Percentiles rank a stretch among this genome's conserved stretches.
Conservation (phyloP, 1,140 invertebrate species). For the Drosophila triauraria region DNA sequence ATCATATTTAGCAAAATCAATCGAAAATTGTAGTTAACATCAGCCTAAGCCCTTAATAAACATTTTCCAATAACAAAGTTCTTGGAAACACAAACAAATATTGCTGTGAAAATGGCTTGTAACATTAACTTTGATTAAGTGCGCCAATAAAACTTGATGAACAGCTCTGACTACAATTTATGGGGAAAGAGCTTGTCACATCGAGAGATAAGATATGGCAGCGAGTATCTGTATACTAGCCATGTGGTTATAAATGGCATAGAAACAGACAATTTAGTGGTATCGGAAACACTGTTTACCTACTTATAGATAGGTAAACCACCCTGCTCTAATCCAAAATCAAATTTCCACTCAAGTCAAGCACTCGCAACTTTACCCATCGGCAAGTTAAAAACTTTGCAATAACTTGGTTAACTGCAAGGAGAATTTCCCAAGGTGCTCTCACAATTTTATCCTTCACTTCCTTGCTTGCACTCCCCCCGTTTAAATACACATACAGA, state of each 20-base stretch:
- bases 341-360: slow-evolving; percentile 21
- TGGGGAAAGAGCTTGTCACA: not conserved
- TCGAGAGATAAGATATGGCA: slow-evolving; percentile 15
- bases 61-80: not conserved
- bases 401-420: slow-evolving; percentile 34
- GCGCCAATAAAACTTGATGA: slow-evolving; percentile 23
- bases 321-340: slow-evolving; percentile 37
- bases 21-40: not conserved
- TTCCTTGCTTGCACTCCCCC: not conserved
- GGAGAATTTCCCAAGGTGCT: slow-evolving; percentile 41
- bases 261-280: not conserved
- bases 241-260: not conserved
- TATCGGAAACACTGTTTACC: not conserved
- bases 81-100: not conserved
- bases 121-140: slow-evolving; percentile 37
- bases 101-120: slow-evolving; percentile 4
- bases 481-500: not conserved
- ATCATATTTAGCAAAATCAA: not conserved
- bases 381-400: slow-evolving; percentile 23
- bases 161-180: slow-evolving; percentile 4
- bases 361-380: slow-evolving; percentile 28
- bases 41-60: not conserved
- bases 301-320: slow-evolving; percentile 20
- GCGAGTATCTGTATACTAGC: not conserved
- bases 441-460: slow-evolving; percentile 30